Conservation (phyloP, 2,888 invertebrate genomes). For the Fragum sueziense region DNA sequence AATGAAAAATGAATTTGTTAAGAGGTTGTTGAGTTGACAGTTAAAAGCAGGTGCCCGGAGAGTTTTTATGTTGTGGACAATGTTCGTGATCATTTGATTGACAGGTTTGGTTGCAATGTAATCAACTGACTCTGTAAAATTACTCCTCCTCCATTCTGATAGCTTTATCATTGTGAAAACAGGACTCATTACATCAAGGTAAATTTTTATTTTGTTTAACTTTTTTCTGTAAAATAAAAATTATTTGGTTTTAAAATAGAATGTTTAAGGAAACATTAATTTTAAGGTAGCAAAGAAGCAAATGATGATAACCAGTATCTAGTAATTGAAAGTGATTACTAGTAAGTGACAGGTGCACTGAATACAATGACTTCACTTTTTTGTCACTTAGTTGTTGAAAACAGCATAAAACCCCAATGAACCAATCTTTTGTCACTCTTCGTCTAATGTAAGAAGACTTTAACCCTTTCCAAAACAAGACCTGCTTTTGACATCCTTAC, state of each 20-base stretch:
- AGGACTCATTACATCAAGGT: too few relatives aligned
- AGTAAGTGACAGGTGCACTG: neutral
- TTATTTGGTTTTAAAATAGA: too few relatives aligned
- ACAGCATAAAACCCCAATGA: neutral
- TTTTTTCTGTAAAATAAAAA: too few relatives aligned
- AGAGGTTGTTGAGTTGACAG: neutral
- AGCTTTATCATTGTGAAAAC: conserved; percentile 58
- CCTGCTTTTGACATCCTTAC: too few relatives aligned
- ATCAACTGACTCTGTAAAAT: conserved; percentile 40
- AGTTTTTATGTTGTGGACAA: neutral
- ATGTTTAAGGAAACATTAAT: too few relatives aligned
- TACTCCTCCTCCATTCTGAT: conserved; percentile 32
- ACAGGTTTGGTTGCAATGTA: conserved; percentile 58
- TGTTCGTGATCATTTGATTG: conserved; percentile 39
- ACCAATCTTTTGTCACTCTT: neutral
- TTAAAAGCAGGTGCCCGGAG: conserved; percentile 7
- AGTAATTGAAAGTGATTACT: too few relatives aligned
- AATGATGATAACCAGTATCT: too few relatives aligned
- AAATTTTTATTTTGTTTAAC: too few relatives aligned
- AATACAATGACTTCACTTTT: neutral
- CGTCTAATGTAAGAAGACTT: neutral
- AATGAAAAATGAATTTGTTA: neutral
- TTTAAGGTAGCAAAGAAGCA: too few relatives aligned
- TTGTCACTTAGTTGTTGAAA: neutral
- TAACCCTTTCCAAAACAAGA: neutral